phyloP scores from a whole-genome alignment of 2,888 invertebrate species.

The Drosophila helvetica region DNA sequence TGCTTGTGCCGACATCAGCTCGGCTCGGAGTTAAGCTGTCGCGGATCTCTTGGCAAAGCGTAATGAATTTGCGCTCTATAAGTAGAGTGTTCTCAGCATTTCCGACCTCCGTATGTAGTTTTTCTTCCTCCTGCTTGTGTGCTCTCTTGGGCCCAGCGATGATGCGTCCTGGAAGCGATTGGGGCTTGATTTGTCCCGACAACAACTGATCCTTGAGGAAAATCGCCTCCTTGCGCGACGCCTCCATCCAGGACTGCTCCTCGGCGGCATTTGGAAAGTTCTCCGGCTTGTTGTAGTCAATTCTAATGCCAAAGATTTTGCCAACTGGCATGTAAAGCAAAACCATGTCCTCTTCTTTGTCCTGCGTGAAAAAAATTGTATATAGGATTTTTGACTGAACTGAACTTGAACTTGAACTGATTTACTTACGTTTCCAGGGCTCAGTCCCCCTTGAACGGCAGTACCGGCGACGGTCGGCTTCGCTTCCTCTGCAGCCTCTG shows the following conservation, averaged over 20 bases:
- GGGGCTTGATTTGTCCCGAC: constrained; percentile 86
- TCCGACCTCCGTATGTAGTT: constrained; percentile 78
- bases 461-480: too few relatives aligned
- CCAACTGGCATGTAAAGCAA: constrained; percentile 87
- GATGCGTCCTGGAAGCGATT: constrained; percentile 86
- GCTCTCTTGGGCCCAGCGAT: constrained; percentile 86
- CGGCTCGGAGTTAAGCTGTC: constrained; percentile 82
- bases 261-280: constrained; percentile 86
- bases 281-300: constrained; percentile 86
- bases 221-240: constrained; percentile 86
- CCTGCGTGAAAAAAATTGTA: not conserved
- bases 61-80: constrained; percentile 80
- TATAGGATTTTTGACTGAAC: constrained; percentile 73
- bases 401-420: too few relatives aligned
- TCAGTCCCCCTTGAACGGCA: too few relatives aligned
- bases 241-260: constrained; percentile 87
- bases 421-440: too few relatives aligned
- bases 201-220: constrained; percentile 87
- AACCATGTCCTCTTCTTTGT: constrained; percentile 84
- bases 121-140: constrained; percentile 73
- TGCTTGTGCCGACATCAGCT: constrained; percentile 89
- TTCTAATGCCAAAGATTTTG: constrained; percentile 87
- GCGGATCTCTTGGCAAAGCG: constrained; percentile 78
- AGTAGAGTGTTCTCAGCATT: constrained; percentile 79
- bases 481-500: too few relatives aligned